Evolutionary conservation across 2,113 vertebrate species (phyloP), one percentile per base, ranked within the genome.

Genomic region (Vimba vimba): DNA sequence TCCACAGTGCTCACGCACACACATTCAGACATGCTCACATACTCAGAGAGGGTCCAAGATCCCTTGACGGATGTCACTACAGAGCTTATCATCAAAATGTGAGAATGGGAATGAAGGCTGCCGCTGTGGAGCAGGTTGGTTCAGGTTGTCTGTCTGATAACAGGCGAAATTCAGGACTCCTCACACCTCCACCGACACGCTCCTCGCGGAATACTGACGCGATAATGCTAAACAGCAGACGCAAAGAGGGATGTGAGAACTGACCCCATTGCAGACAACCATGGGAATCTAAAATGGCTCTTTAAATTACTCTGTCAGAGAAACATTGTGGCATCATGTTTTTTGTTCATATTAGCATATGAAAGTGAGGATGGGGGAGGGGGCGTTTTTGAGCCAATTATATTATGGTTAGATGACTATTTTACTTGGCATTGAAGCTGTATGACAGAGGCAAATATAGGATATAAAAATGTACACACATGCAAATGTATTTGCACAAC

Each of bases 1-100:
- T 83, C 88, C 83, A 19, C 81, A 91, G 89, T 85, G 13, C 43
- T 69, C 87, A 86, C 84, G 57, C 33, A 81, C 25, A 76, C 7
- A 55, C 59, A 66, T 73, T 52, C 17, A 81, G 33, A 74, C 47
- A 82, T 5, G 60, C 86, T 75, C 30, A 85, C 85, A 84, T 39
- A 76, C 19, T 1, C 74, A 5, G 36, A 79, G 47, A 84, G 55
- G 82, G 80, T 85, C 19, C 83, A 36, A 59, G 39, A 30, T 87
- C 81, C 84, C 82, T 82, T 88, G 81, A 33, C 55, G 50, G 80
- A 85, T 76, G 76, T 89, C 87, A 78, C 79, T 74, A 43, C 33
- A 59, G 27, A 23, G 68, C 45, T 39, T 82, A 69, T 78, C 82
- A 87, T 87, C 62, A 84, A 68, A 84, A 88, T 33, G 84, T 90